phyloP scores from a whole-genome alignment of 2,113 vertebrate species.

The Castor canadensis region DNA sequence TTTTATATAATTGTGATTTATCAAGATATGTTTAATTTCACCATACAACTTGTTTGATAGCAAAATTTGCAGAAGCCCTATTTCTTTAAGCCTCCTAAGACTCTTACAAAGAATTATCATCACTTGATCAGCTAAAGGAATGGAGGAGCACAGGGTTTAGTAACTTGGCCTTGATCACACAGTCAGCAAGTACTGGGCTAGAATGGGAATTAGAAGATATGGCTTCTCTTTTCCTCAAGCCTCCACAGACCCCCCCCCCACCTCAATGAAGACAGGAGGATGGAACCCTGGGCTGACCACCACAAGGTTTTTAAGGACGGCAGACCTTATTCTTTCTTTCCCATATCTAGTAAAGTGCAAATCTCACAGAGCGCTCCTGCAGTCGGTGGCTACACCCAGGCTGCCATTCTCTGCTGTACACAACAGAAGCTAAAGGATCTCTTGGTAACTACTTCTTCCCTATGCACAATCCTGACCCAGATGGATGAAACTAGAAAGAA shows the following conservation, averaged over 20 bases:
- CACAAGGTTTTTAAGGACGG: neutral
- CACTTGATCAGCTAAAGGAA: neutral
- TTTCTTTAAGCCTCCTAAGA: neutral
- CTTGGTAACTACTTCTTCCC: neutral
- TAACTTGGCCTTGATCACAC: neutral
- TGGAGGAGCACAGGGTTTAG: neutral
- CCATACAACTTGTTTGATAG: neutral
- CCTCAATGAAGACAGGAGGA: neutral
- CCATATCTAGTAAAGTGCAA: neutral
- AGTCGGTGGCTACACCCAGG: neutral
- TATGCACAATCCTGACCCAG: neutral
- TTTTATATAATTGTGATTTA: neutral
- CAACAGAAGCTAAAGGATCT: neutral
- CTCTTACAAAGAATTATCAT: neutral
- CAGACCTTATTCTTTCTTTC: neutral
- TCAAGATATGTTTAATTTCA: neutral
- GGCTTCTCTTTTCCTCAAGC: neutral
- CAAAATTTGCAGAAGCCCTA: neutral
- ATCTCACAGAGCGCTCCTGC: neutral
- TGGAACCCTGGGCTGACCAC: neutral
- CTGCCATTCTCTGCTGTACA: neutral
- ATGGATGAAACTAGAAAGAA: neutral
- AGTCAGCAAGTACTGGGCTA: neutral
- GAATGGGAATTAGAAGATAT: neutral
- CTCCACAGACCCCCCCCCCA: neutral